Base-by-base conservation (phyloP, 1,140 invertebrate genomes). In the Daktulosphaira vitifoliae region DNA sequence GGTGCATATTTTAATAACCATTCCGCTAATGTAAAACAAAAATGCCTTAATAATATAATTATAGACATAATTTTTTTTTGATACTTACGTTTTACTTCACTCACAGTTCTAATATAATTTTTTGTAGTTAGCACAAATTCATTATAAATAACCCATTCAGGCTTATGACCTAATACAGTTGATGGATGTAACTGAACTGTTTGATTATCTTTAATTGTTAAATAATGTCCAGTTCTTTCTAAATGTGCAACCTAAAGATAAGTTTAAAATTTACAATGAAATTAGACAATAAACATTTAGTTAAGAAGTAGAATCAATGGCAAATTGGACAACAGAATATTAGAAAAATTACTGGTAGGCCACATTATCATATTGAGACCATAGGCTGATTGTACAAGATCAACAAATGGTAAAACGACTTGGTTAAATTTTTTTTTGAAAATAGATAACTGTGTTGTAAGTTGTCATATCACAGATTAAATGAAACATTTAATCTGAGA, bases 121-220 rank as follows among this genome's bases (percentile, higher is more conserved):
- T 99, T 99, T 13, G 96, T 98, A 29, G 97, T 99, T 56, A 99
- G 80, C 26, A 99, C 97, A 77, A 99, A 99, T 78, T 99, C 97
- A 78, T 99, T 98, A 78, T 99, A 99, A 53, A 99, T 86, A 16
- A 98, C 96, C 96, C 96, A 99, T 74, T 99, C 96, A 3, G 97
- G 97, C 79, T 98, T 98, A 76, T 99, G 96, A 78, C 98, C 96
- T 15, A 99, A 80, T 76, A 95, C 98, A 16, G 95, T 98, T 50
- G 95, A 98, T 0, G 97, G 97, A 81, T 99, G 97, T 13, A 99
- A 81, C 76, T 98, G 95, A 8, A 99, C 96, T 62, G 94, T 85
- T 81, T 99, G 97, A 78, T 98, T 98, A 79, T 99, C 97, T 75
- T 99, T 99, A 48, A 98, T 93, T 15, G 96, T 99, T 67, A 98